Evolutionary conservation across 1,140 invertebrate genomes (phyloP).

Genomic region (Homarus americanus): DNA sequence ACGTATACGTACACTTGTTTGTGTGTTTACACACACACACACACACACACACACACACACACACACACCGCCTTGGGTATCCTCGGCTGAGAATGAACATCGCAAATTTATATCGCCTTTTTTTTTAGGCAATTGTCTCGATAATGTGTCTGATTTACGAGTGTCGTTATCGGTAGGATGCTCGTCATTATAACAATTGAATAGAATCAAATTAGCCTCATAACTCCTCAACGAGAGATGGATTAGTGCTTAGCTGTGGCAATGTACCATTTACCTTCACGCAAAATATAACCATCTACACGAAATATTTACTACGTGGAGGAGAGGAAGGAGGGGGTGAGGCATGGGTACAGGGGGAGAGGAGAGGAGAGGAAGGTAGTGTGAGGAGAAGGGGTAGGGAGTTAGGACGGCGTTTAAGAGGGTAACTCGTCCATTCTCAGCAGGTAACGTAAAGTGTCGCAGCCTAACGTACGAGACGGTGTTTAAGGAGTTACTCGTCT

Average conservation of each 20-base stretch:
- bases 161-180: conserved; percentile 29
- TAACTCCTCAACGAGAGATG: conserved; percentile 22
- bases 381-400: background rate
- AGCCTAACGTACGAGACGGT: too few relatives aligned
- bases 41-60: background rate
- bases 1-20: too few relatives aligned
- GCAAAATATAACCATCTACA: background rate
- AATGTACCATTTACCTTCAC: conserved; percentile 7
- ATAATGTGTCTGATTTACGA: conserved; percentile 40
- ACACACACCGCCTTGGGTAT: background rate
- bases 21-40: conserved; percentile 9
- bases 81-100: too few relatives aligned
- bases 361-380: background rate
- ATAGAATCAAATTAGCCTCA: conserved; percentile 36
- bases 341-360: background rate
- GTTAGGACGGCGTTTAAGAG: too few relatives aligned
- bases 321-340: background rate
- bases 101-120: background rate
- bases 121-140: conserved; percentile 26
- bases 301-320: background rate
- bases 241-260: conserved; percentile 6
- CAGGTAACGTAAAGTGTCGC: too few relatives aligned
- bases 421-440: too few relatives aligned
- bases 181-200: conserved; percentile 58
- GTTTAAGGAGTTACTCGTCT: too few relatives aligned